A percentile compares a stretch with the other conserved stretches of the same genome.
These are phyloP conservation scores for Cheilosia pagana DNA, from an alignment of 2,888 invertebrate species.

Conservation along the genomic window DNA sequence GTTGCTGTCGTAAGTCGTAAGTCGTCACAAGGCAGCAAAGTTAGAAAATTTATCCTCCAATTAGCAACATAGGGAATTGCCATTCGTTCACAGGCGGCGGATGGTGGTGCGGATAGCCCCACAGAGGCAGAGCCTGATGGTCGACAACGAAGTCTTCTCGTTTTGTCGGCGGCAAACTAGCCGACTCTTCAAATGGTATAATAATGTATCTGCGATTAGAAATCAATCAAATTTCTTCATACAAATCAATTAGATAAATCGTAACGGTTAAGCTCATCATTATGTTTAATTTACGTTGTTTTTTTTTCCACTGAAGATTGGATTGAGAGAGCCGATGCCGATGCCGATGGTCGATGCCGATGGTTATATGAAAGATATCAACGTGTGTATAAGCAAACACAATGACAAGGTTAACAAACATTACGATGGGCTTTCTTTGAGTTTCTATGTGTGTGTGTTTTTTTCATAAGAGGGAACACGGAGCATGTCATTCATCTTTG, in stretches of 20 bases:
- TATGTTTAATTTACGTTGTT: conserved; percentile 66
- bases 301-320: conserved; percentile 1
- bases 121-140: neutral
- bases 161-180: conserved; percentile 59
- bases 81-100: conserved; percentile 52
- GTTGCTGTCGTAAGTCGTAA: conserved; percentile 22
- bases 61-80: conserved; percentile 64
- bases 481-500: conserved; percentile 41
- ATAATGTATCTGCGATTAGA: conserved; percentile 69
- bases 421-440: conserved; percentile 37
- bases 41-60: conserved; percentile 73
- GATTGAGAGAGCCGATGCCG: conserved; percentile 18
- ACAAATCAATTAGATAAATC: conserved; percentile 75
- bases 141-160: conserved; percentile 2
- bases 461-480: too few relatives aligned
- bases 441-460: neutral
- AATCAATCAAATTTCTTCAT: conserved; percentile 75
- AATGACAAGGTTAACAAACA: conserved; percentile 50
- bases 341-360: neutral
- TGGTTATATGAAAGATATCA: neutral
- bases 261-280: conserved; percentile 71
- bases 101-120: conserved; percentile 42
- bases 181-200: conserved; percentile 54
- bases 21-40: conserved; percentile 37
- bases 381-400: conserved; percentile 34